Percentiles rank a stretch among this genome's conserved stretches.
phyloP scores from a whole-genome alignment of 23 tunicate species.

The Botrylloides violaceus region DNA sequence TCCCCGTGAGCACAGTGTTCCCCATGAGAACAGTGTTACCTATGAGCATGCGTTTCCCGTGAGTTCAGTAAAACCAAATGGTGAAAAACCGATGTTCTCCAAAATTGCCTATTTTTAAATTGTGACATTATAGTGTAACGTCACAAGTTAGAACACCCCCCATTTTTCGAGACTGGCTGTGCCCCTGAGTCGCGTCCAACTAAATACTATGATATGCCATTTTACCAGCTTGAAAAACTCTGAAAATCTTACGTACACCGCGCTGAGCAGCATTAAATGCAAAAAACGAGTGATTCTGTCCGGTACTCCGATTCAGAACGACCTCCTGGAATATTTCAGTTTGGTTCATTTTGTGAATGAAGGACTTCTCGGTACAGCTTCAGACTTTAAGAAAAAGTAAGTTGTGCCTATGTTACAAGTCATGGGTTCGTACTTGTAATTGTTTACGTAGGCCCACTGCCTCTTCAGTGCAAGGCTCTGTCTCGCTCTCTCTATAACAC shows the following conservation, averaged over 20 bases:
- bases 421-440: too few species aligned
- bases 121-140: too few species aligned
- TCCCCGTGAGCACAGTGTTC: too few species aligned
- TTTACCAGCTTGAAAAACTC: constrained; percentile 61
- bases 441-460: too few species aligned
- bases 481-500: not conserved
- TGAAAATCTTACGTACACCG: constrained; percentile 85
- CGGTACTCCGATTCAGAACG: constrained; percentile 98
- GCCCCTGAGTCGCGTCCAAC: not conserved
- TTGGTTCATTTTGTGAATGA: constrained; percentile 91
- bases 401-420: too few species aligned
- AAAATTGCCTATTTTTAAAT: too few species aligned
- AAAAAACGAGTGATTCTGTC: constrained; percentile 75
- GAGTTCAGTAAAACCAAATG: too few species aligned
- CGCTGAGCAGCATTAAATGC: constrained; percentile 66
- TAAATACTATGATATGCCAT: not conserved
- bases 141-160: too few species aligned
- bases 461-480: not conserved
- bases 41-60: too few species aligned
- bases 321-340: constrained; percentile 90
- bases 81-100: too few species aligned
- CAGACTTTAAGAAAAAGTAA: constrained; percentile 80
- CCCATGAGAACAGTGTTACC: too few species aligned
- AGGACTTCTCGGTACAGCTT: constrained; percentile 83
- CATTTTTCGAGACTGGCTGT: not conserved